These are phyloP conservation scores for Porites australiensis DNA, from an alignment of 64 coral and sea anemone genomes.

Conservation along the genomic window DNA sequence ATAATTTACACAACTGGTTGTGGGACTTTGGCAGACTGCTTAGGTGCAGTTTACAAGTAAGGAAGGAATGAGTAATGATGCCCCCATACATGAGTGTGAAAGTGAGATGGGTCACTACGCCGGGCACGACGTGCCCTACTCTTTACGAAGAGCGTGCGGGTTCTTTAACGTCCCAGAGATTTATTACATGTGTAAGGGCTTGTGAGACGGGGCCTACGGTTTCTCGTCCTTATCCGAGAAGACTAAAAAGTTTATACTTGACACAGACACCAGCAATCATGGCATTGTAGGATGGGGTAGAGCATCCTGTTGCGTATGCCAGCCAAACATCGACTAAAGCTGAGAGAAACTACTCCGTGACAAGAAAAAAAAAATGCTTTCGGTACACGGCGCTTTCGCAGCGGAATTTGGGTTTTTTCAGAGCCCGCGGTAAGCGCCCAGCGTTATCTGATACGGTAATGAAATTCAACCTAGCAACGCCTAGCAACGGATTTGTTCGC, in stretches of 20 bases:
- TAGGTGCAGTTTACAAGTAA: no score
- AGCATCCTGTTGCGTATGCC: slow-evolving; percentile 13
- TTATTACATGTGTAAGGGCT: no score
- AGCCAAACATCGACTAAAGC: slow-evolving; percentile 25
- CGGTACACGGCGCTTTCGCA: not conserved
- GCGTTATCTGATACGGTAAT: not conserved
- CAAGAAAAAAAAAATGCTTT: not conserved
- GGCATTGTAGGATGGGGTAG: slow-evolving; percentile 21
- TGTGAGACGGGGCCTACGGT: no score
- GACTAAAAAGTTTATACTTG: not conserved
- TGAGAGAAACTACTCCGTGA: slow-evolving; percentile 12
- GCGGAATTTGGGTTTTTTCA: not conserved
- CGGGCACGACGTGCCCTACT: no score
- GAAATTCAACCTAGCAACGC: not conserved
- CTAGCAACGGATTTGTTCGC: not conserved
- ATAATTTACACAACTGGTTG: no score
- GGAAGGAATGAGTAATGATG: no score
- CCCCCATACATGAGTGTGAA: no score
- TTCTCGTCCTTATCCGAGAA: no score
- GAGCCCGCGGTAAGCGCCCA: not conserved
- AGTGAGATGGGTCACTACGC: no score
- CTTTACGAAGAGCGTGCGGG: no score
- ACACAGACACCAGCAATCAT: slow-evolving; percentile 35
- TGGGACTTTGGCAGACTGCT: no score
- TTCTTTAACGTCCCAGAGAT: no score